Evolutionary conservation across 2,113 vertebrate genomes (phyloP), one percentile per base, ranked within the genome.

Genomic region (Channa argus): DNA sequence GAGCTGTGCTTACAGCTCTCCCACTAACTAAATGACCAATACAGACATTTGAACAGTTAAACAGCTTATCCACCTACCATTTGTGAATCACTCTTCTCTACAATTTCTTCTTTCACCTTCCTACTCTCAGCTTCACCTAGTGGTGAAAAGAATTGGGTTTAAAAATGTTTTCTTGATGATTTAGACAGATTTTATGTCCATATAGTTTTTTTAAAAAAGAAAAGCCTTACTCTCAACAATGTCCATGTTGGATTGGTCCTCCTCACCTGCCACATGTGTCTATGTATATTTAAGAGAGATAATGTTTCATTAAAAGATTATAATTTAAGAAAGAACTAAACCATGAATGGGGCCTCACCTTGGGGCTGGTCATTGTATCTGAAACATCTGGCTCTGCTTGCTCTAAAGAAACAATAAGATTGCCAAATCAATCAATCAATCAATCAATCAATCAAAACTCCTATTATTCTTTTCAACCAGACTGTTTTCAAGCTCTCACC

Each of bases 81-180:
- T 33, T 79, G 75, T 8, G 49, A 34, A 12, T 78, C 76, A 34
- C 36, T 59, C 50, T 60, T 55, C 33, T 82, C 69, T 11, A 39
- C 39, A 8, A 38, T 49, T 10, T 54, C 64, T 15, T 81, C 74
- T 37, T 83, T 86, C 51, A 12, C 51, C 6, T 50, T 43, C 34
- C 79, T 34, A 33, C 71, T 66, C 63, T 88, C 82, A 45, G 61
- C 37, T 64, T 79, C 85, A 82, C 64, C 89, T 90, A 33, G 9
- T 34, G 71, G 58, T 13, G 41, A 46, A 63, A 71, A 56, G 8
- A 78, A 4, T 33, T 4, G 24, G 2, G 2, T 24, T 54, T 59
- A 14, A 58, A 41, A 63, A 24, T 7, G 2, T 0, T 34, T 34
- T n/a, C 52, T 2, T 10, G n/a, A 13, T 39, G 10, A n/a, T 63